Base-by-base conservation (phyloP, 2,888 invertebrate species). In the Syritta pipiens region DNA sequence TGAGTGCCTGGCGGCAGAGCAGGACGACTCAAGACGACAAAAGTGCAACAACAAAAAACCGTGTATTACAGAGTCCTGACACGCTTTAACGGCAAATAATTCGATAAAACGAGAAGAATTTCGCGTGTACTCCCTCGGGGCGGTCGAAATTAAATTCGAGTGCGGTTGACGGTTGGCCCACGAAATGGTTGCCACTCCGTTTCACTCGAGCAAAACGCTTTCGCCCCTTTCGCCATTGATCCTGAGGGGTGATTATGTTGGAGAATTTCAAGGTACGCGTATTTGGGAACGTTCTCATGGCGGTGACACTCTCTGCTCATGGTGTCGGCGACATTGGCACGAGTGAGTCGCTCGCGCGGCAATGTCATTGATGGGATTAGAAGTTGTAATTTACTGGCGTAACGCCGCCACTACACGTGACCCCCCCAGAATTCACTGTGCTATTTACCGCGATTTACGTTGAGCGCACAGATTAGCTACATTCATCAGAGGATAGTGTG, bases 361-460 rank as follows among this genome's bases (percentile, higher is more conserved):
- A 22, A 48, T 48, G 28, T 28, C 49, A 49, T 49, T 49, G 49
- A 49, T 28, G 49, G 49, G 30, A 49, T 49, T 49, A 49, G 49
- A 30, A 26, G 28, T 28, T 49, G 28, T 49, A 49, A 49, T 49
- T 28, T 49, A 49, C 49, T 49, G 49, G 49, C 49, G 28, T 28
- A 28, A 49, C 49, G 49, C 28, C 49, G 49, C 28, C 28, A 17
- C 49, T 30, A 30, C 26, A 49, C 26, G 49, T 49, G 49, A 49
- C 30, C 49, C 49, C 19, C 14, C 17, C 12, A 14, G 30, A 17
- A 49, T 3, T 49, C 49, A 49, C 49, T 30, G 17, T 49, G 28
- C 49, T 28, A 49, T 26, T 49, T 49, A 49, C 30, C 49, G 28
- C 28, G 49, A 19, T 49, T 49, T 49, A 49, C 28, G 49, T 9